A percentile compares a stretch with the other conserved stretches of the same genome.
Evolutionary conservation across 2,888 invertebrate species (phyloP).

Genomic region (Heliconius ethilla): DNA sequence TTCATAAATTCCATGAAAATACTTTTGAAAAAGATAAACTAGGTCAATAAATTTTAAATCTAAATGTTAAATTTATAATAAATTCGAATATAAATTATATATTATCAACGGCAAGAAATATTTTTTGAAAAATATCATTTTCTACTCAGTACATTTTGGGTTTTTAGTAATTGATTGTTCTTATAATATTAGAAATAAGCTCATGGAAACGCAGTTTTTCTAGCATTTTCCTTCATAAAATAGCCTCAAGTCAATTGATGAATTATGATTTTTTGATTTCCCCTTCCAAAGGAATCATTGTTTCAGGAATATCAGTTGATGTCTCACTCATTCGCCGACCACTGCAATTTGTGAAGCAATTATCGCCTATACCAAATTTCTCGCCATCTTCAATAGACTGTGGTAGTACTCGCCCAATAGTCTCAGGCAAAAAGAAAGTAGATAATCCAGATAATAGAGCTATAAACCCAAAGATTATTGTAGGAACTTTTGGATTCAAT

Average conservation of each 20-base stretch:
- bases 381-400: constrained; percentile 93
- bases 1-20: neutral
- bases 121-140: neutral
- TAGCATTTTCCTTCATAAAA: neutral
- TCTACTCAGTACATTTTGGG: neutral
- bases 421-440: constrained; percentile 89
- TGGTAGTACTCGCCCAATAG: constrained; percentile 90
- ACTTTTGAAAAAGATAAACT: neutral
- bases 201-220: neutral
- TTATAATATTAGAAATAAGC: neutral
- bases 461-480: constrained; percentile 88
- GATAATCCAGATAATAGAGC: constrained; percentile 88
- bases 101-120: constrained; percentile 10
- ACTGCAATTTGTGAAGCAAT: constrained; percentile 87
- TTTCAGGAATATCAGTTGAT: constrained; percentile 69
- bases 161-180: neutral
- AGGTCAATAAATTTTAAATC: neutral
- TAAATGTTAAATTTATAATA: neutral
- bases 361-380: constrained; percentile 90
- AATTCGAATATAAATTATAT: neutral
- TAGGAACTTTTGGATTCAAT: constrained; percentile 89
- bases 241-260: neutral
- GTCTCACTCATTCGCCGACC: constrained; percentile 69
- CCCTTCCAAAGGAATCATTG: constrained; percentile 71
- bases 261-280: constrained; percentile 63